phyloP scores from a whole-genome alignment of 2,113 vertebrate genomes.

The Thryonomys swinderianus region DNA sequence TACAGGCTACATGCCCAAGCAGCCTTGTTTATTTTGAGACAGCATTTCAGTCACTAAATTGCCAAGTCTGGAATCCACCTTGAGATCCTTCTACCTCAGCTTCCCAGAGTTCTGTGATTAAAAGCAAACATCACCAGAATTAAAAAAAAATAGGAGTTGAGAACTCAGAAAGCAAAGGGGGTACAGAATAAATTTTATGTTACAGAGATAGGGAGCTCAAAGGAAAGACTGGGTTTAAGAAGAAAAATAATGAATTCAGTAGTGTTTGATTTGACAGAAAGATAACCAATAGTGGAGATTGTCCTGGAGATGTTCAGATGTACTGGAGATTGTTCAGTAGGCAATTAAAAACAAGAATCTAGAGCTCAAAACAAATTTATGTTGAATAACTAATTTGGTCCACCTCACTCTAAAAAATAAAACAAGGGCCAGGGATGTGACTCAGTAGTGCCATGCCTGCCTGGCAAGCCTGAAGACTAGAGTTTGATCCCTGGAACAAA shows the following conservation, averaged over 20 bases:
- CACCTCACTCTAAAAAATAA: not conserved
- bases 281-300: not conserved
- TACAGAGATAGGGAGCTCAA: not conserved
- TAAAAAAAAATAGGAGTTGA: not conserved
- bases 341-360: not conserved
- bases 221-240: not conserved
- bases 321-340: not conserved
- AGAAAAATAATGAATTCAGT: not conserved
- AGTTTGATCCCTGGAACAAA: too few species aligned
- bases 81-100: not conserved
- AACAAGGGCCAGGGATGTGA: not conserved
- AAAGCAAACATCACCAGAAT: not conserved
- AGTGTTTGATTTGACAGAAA: not conserved
- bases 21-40: not conserved
- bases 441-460: too few species aligned
- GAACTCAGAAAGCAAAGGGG: not conserved
- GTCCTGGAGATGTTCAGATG: too few species aligned
- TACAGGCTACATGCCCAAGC: not conserved
- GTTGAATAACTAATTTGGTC: not conserved
- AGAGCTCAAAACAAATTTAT: not conserved
- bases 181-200: not conserved
- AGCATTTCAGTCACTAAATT: not conserved
- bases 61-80: not conserved
- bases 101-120: not conserved
- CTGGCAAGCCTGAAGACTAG: too few species aligned